Evolutionary conservation across 2,113 vertebrate genomes (phyloP), one percentile per base, ranked within the genome.

Genomic region (Platichthys stellatus): DNA sequence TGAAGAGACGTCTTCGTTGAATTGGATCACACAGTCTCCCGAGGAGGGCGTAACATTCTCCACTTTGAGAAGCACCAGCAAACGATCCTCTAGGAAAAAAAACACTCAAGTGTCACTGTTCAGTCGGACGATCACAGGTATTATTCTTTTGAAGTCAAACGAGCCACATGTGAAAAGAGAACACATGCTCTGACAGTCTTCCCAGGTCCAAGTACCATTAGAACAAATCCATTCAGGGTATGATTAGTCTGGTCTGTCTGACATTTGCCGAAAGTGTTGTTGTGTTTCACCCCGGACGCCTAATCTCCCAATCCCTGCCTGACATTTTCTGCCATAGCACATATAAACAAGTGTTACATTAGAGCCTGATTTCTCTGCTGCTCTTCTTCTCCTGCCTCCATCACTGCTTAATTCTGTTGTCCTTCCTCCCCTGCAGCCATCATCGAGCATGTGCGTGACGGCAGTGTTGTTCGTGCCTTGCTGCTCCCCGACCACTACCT

Each of bases 371-470:
- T 59, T 54, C 62, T 65, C 23, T 5, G 21, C 24, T 59, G 1
- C 13, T 63, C 17, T 28, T 68, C 31, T 63, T 2, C 57, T 73
- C 49, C 31, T 31, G 6, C 31, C 31, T 31, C 31, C 31, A 7
- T 31, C 31, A 31, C 31, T 31, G 6, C 31, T 31, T 31, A 31
- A 31, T 31, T 31, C 31, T 31, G 31, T 31, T 31, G 31, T 31
- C 31, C 31, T 31, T 31, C 31, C 31, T 31, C 31, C 31, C 31
- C 6, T 31, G 31, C 31, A 99, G 98, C 97, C 66, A 96, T 99
- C 92, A 98, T 99, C 24, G 98, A 99, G 78, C 98, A 99, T 0
- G 98, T 99, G 58, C 94, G 98, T 56, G 97, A 99, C 0, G 98
- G 97, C 79, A 97, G 97, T 5, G 95, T 98, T 65, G 96, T 99